Evolutionary conservation across 2,113 vertebrate genomes (phyloP), one percentile per base, ranked within the genome.

Genomic region (Triplophysa dalaica): DNA sequence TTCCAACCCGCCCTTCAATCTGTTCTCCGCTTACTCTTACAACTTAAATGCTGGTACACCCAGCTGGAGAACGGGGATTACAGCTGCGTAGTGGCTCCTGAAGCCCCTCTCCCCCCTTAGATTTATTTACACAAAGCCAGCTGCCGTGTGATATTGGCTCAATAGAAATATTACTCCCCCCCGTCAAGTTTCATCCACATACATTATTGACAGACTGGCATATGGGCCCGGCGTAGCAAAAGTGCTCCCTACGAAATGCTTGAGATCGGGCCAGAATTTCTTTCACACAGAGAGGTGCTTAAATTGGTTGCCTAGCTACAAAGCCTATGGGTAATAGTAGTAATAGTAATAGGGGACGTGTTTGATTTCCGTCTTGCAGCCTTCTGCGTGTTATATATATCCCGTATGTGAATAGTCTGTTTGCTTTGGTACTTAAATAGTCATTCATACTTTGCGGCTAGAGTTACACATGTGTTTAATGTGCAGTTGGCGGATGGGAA

Each of bases 161-260:
- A 65, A 77, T 69, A 82, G 69, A 82, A 85, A 80, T 85, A 85
- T 82, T 77, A 68, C 81, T 81, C 79, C 85, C 81, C 43, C 62
- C 66, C 75, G 83, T 83, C 86, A 85, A 73, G 75, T 85, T 85
- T 84, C 76, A 83, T 86, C 76, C 83, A 86, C 73, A 76, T 77
- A 60, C 72, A 83, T 85, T 86, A 86, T 86, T 86, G 83, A 83
- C 73, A 65, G 54, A 70, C 60, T 64, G 79, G 81, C 70, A 80
- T 80, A 83, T 75, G 29, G 81, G 75, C 75, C 76, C 74, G n/a
- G 60, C 16, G 62, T 79, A 80, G 78, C 61, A 75, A 75, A 52
- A 60, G 65, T 63, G 72, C 70, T 75, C 72, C 19, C 69, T 61
- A 41, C 65, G 70, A 83, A 78, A 79, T 61, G 72, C 41, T 43